These are phyloP conservation scores for Chaetorhynchus papuensis DNA, from an alignment of 2,113 vertebrate genomes.

Conservation along the genomic window DNA sequence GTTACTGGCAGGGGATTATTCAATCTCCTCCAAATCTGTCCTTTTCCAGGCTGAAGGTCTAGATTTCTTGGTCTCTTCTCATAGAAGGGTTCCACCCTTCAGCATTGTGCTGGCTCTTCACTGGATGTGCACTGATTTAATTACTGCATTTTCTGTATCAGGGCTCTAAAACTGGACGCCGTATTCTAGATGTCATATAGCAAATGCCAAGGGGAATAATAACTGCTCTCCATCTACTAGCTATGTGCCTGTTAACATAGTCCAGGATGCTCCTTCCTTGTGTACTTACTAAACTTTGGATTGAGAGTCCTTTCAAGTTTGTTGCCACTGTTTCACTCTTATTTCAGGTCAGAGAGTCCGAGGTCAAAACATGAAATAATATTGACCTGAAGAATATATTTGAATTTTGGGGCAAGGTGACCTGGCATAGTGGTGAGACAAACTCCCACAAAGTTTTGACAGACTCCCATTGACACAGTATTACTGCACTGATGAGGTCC, in stretches of 20 bases:
- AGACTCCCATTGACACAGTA: not conserved
- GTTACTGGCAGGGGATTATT: not conserved
- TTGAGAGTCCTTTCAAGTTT: not conserved
- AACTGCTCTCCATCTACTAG: not conserved
- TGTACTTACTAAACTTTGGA: not conserved
- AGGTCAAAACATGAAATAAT: not conserved
- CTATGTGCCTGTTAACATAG: not conserved
- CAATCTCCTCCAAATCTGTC: not conserved
- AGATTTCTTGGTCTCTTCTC: not conserved
- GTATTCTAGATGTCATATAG: not conserved
- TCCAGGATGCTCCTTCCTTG: not conserved
- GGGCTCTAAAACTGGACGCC: not conserved
- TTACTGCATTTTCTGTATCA: not conserved
- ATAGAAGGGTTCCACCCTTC: not conserved
- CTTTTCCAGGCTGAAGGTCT: not conserved
- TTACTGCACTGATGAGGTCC: not conserved
- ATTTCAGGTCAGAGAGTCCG: not conserved
- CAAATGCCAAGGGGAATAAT: not conserved
- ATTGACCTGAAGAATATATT: not conserved
- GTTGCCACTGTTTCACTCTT: not conserved
- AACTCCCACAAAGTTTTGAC: not conserved
- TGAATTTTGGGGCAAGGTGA: not conserved
- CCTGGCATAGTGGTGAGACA: rapidly evolving
- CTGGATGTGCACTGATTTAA: not conserved
- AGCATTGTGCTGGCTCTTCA: not conserved